These are phyloP conservation scores for Perca flavescens DNA, from an alignment of 2,113 vertebrate species.

Conservation along the genomic window DNA sequence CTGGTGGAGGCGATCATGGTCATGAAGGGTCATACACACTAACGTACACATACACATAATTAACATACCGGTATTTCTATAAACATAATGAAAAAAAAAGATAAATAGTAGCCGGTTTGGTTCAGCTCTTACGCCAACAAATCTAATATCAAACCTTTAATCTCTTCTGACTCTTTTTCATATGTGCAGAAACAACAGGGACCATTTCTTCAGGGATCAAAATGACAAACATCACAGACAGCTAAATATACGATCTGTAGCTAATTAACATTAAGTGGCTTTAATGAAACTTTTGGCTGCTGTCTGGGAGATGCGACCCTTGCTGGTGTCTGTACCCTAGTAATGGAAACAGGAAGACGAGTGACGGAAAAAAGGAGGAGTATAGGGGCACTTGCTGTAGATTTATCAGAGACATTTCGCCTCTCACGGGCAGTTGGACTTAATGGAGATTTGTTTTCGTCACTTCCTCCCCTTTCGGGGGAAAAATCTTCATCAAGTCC, in stretches of 20 bases:
- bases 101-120: no score
- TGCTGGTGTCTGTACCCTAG: no score
- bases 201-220: neutral
- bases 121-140: no score
- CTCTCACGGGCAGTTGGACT: no score
- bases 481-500: neutral
- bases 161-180: neutral
- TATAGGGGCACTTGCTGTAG: neutral
- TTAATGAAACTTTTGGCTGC: no score
- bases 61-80: neutral
- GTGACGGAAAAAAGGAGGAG: neutral
- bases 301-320: no score
- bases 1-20: slow-evolving; percentile 65
- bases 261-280: no score
- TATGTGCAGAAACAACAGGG: neutral
- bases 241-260: no score
- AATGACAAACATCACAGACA: neutral
- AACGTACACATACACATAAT: neutral
- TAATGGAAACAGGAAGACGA: no score
- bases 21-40: slow-evolving; percentile 31
- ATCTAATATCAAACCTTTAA: neutral
- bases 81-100: neutral
- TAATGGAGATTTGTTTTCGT: neutral
- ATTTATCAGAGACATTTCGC: neutral
- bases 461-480: neutral